A percentile compares a stretch with the other conserved stretches of the same genome.
Conservation (phyloP, 2,797 vertebrate species). For the Diceros bicornis region DNA sequence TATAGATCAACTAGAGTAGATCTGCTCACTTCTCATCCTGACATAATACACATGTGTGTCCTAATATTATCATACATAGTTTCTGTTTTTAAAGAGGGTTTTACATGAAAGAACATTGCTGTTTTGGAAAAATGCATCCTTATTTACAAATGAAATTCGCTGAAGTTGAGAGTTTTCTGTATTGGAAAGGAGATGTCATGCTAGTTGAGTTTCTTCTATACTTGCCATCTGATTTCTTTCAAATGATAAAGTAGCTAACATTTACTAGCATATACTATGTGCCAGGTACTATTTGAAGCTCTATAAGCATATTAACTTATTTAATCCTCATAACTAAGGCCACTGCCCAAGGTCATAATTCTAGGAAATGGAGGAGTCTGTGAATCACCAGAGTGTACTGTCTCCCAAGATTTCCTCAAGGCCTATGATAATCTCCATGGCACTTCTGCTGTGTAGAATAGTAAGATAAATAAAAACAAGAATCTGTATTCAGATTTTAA, state of each 20-base stretch:
- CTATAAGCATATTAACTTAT: not conserved
- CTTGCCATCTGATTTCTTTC: conserved; percentile 41
- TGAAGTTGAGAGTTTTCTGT: conserved; percentile 27
- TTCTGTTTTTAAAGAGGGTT: conserved; percentile 43
- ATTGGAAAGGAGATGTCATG: conserved; percentile 18
- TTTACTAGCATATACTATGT: conserved; percentile 57
- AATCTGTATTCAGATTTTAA: conserved; percentile 40
- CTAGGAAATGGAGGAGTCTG: conserved; percentile 20
- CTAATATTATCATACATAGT: conserved; percentile 48
- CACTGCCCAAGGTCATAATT: conserved; percentile 19
- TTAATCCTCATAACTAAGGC: conserved; percentile 36
- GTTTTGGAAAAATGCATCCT: conserved; percentile 29
- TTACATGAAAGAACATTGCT: not conserved
- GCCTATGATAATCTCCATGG: conserved; percentile 27
- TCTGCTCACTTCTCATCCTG: conserved; percentile 19
- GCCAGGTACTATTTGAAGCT: conserved; percentile 18
- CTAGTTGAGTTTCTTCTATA: conserved; percentile 58
- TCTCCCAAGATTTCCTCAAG: conserved; percentile 21
- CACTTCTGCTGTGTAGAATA: conserved; percentile 37
- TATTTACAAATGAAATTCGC: conserved; percentile 65
- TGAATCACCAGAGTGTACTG: conserved; percentile 8
- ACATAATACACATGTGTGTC: not conserved
- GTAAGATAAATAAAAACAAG: conserved; percentile 64
- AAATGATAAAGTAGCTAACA: conserved; percentile 64
- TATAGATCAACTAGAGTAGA: not conserved